Evolutionary conservation across 2,888 invertebrate genomes (phyloP), one percentile per base, ranked within the genome.

Genomic region (Teinopalpus imperialis): DNA sequence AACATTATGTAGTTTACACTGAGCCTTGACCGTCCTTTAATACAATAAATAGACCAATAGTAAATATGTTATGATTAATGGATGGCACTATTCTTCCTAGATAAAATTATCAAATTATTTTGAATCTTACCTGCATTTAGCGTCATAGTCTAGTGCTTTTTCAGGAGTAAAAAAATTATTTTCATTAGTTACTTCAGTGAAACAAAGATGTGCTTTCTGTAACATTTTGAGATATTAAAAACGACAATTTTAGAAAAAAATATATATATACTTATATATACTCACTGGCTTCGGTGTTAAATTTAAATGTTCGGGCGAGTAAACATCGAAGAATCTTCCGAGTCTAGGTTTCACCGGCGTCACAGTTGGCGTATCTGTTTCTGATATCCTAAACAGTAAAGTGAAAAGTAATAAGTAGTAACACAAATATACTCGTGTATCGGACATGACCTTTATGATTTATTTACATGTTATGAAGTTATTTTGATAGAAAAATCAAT

Each of bases 401-500:
- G 1, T 30, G 18, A 26, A 27, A 9, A 7, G 23, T 8, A 34
- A 21, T 8, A 23, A 13, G 50, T 51, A 40, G 48, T 50, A 41
- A 43, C 45, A 44, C 45, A 53, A 35, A 30, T 44, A 24, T 8
- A 35, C 8, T 20, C 24, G 40, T 43, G 14, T 36, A 32, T 43
- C 59, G 69, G 69, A 71, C 63, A 69, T 64, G 54, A 62, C 57
- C 69, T 72, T 74, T 70, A 78, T 82, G 80, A 83, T 88, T 89
- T 89, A 89, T 89, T 89, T 89, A 89, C 87, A 87, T 83, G 77
- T 65, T 70, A 62, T 70, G 65, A 73, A 72, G 71, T 79, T 86
- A 86, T 83, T 86, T 85, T 83, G 66, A 78, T 76, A 63, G 62
- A 69, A 88, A 88, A 89, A 89, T 89, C 89, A 82, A 89, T 89